Evolutionary conservation across 2,888 invertebrate genomes (phyloP), one percentile per base, ranked within the genome.

Genomic region (Eupithecia abbreviata): DNA sequence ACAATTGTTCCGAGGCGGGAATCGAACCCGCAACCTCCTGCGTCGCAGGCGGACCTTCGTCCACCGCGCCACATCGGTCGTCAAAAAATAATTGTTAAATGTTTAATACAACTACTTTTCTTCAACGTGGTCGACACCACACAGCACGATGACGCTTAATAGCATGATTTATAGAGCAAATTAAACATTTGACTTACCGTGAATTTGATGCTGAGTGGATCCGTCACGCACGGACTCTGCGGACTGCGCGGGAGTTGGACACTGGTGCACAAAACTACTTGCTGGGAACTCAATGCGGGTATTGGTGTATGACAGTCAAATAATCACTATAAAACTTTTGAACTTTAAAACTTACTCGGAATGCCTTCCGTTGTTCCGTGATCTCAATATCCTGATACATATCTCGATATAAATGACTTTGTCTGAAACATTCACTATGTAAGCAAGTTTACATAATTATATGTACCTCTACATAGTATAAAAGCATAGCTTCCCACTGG

Each of bases 121-220:
- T 62, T 62, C 47, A 47, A 13, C 13, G 47, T 49, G 47, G 69
- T 45, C 69, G 45, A 47, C 30, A 69, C 30, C 47, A 49, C 69
- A 10, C 47, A 18, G 18, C 47, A 49, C 69, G 13, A 45, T 45
- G 41, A 47, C 45, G 43, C 47, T 91, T 94, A 95, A 94, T 95
- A 89, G 93, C 91, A 90, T 94, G 94, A 94, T 94, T 94, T 94
- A 94, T 94, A 94, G 93, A 94, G 92, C 94, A 95, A 95, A 94
- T 95, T 95, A 95, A 95, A 95, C 94, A 95, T 95, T 94, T 95
- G 94, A 95, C 92, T 94, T 94, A 92, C 86, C 94, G 94, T 95
- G 94, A 94, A 95, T 94, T 92, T 90, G 91, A 90, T 85, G 91
- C 89, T 94, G 94, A 94, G 94, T 93, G 93, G 90, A 94, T 94